Evolutionary conservation across 2,797 vertebrate species (phyloP).

Genomic region (Neosilurus hyrtlii): DNA sequence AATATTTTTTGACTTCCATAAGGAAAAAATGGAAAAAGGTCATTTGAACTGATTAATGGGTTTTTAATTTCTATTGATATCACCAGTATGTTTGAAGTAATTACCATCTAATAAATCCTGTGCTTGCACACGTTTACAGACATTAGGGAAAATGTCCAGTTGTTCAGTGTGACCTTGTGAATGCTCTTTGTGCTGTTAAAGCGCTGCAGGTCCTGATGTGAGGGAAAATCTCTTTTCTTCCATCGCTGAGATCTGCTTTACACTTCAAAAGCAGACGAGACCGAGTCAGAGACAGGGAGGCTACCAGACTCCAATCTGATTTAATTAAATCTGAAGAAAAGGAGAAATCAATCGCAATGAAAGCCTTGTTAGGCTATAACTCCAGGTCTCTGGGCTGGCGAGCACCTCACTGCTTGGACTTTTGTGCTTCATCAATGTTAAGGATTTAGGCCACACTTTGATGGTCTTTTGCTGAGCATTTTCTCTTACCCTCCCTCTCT

Average conservation of each 20-base stretch:
- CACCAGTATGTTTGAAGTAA: background rate
- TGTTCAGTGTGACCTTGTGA: conserved; percentile 50
- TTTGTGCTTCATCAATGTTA: conserved; percentile 49
- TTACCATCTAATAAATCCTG: background rate
- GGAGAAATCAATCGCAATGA: conserved; percentile 66
- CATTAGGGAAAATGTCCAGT: background rate
- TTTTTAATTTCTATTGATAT: background rate
- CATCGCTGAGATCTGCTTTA: conserved; percentile 71
- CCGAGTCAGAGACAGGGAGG: conserved; percentile 36
- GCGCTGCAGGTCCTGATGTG: conserved; percentile 63
- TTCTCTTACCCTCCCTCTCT: conserved; percentile 15
- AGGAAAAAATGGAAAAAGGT: background rate
- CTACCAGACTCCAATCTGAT: conserved; percentile 66
- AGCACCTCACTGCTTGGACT: conserved; percentile 45
- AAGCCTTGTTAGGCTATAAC: conserved; percentile 57
- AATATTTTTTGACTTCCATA: background rate
- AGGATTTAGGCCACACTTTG: conserved; percentile 56
- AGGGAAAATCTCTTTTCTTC: conserved; percentile 61
- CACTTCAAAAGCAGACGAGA: conserved; percentile 68
- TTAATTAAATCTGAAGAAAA: conserved; percentile 69
- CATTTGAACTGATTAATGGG: background rate
- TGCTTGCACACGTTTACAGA: background rate
- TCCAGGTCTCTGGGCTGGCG: conserved; percentile 51
- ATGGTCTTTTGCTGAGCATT: conserved; percentile 55
- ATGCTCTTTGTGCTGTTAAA: conserved; percentile 61